These are phyloP conservation scores for Kryptolebias ocellatus DNA, from an alignment of 2,797 vertebrate species.

Conservation along the genomic window DNA sequence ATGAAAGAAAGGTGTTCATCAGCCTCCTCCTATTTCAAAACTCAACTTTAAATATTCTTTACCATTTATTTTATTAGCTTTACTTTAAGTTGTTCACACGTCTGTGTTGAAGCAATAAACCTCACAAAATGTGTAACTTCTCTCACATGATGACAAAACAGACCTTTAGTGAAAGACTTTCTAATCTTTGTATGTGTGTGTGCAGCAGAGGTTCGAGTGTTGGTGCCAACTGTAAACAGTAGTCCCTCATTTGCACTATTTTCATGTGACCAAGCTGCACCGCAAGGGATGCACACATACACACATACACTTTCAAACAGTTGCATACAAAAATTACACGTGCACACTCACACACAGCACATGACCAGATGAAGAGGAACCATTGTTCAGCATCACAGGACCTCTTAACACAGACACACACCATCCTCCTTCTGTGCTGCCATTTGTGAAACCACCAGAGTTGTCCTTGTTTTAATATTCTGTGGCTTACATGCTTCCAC, in stretches of 20 bases:
- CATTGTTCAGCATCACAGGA: slow-evolving; percentile 81
- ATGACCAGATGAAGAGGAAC: slow-evolving; percentile 82
- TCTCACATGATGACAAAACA: slow-evolving; percentile 37
- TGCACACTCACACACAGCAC: slow-evolving; percentile 61
- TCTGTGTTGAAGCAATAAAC: not conserved
- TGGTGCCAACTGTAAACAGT: slow-evolving; percentile 71
- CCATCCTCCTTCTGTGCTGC: slow-evolving; percentile 61
- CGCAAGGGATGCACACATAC: slow-evolving; percentile 42
- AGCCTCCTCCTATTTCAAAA: too few species aligned
- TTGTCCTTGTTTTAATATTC: slow-evolving; percentile 74
- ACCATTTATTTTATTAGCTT: not conserved
- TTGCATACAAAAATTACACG: slow-evolving; percentile 60
- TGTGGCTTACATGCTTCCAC: slow-evolving; percentile 67
- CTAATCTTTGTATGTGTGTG: slow-evolving; percentile 31
- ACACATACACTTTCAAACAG: slow-evolving; percentile 46
- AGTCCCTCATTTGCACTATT: slow-evolving; percentile 72
- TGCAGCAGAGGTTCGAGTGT: slow-evolving; percentile 45
- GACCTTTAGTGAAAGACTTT: slow-evolving; percentile 46
- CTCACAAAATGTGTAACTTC: slow-evolving; percentile 24
- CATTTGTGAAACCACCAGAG: slow-evolving; percentile 67
- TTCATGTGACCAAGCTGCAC: slow-evolving; percentile 77
- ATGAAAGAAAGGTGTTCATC: too few species aligned
- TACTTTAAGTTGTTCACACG: too few species aligned
- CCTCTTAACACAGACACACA: slow-evolving; percentile 73
- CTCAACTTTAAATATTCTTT: too few species aligned